A percentile compares a stretch with the other conserved stretches of the same genome.
phyloP scores from a whole-genome alignment of 2,797 vertebrate species.

The Dermochelys coriacea region DNA sequence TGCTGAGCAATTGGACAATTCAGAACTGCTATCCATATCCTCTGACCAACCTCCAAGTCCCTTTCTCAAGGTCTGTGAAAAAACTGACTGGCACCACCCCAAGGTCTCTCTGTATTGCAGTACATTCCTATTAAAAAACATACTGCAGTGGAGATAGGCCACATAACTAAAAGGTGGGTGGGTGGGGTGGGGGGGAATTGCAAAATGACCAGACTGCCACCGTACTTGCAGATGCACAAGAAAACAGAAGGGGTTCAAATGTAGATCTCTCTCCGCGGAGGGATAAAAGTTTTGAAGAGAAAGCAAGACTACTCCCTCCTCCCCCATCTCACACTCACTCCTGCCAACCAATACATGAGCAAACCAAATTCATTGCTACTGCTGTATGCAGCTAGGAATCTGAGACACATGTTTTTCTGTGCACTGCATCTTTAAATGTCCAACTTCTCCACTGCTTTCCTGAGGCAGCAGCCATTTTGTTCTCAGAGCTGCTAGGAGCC shows the following conservation, averaged over 20 bases:
- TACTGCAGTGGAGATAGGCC: constrained; percentile 42
- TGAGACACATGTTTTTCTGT: neutral
- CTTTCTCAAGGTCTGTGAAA: neutral
- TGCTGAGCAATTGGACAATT: fast-evolving
- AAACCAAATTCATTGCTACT: constrained; percentile 27
- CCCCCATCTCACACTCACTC: neutral
- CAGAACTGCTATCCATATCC: neutral
- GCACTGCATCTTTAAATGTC: neutral
- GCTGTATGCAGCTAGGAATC: constrained; percentile 19
- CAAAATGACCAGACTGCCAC: neutral
- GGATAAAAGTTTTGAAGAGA: neutral
- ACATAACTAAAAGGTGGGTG: constrained; percentile 48
- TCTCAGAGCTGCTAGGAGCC: constrained; percentile 18
- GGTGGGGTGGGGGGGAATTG: neutral
- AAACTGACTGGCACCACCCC: neutral
- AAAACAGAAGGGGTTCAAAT: neutral
- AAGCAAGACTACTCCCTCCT: constrained; percentile 21
- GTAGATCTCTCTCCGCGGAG: constrained; percentile 1
- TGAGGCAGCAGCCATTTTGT: constrained; percentile 34
- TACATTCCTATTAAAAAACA: constrained; percentile 11
- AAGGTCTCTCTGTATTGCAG: neutral
- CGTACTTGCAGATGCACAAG: neutral
- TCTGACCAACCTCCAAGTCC: neutral
- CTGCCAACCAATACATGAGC: constrained; percentile 15
- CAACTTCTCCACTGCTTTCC: constrained; percentile 5